A percentile compares a stretch with the other conserved stretches of the same genome.
Conservation (phyloP, 2,113 vertebrate genomes). For the Tychaedon coryphoeus region DNA sequence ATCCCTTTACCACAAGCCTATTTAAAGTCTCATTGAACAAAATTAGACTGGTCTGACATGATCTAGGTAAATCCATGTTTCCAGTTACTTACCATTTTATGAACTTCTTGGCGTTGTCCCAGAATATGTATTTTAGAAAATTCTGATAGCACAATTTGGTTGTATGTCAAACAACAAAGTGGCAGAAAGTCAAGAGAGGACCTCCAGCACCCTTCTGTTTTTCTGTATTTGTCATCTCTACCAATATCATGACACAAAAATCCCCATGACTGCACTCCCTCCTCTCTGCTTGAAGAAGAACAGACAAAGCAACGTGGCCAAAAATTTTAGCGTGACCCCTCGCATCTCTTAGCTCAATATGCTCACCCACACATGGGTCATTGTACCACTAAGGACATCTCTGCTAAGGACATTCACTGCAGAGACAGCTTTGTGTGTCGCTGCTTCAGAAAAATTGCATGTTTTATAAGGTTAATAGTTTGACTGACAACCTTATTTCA, state of each 20-base stretch:
- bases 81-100: neutral
- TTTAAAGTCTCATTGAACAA: neutral
- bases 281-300: neutral
- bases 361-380: accelerated
- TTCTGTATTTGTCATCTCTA: neutral
- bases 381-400: accelerated
- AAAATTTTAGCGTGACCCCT: neutral
- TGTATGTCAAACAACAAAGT: neutral
- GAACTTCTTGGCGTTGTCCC: neutral
- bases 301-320: neutral
- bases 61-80: neutral
- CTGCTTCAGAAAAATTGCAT: neutral
- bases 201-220: neutral
- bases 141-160: neutral
- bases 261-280: accelerated
- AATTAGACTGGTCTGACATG: neutral
- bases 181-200: neutral
- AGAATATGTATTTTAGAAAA: neutral
- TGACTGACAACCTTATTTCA: neutral
- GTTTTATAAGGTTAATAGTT: neutral
- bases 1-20: neutral
- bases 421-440: neutral
- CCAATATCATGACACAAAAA: neutral
- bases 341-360: accelerated
- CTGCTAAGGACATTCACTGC: neutral